Conservation (phyloP, 1,140 invertebrate genomes). For the Chymomyza costata region DNA sequence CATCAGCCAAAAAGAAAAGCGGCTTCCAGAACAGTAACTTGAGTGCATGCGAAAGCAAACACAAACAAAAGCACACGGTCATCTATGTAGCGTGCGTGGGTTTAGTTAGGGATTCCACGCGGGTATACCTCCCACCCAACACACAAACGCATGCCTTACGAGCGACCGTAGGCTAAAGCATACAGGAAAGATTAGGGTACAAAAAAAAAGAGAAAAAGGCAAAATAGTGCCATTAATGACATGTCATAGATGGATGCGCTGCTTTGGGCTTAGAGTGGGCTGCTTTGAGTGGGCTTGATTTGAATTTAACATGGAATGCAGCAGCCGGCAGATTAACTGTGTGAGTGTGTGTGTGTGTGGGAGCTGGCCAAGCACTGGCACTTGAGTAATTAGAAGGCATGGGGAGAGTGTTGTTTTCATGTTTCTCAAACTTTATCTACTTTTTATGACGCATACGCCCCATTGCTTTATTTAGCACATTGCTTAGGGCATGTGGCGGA, state of each 20-base stretch:
- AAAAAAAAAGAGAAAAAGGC: slow-evolving; percentile 18
- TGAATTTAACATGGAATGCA: too few species aligned
- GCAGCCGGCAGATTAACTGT: slow-evolving; percentile 29
- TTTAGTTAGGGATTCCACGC: background rate
- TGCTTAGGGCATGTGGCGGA: slow-evolving; percentile 26
- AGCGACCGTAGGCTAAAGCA: slow-evolving; percentile 31
- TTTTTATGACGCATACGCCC: slow-evolving; percentile 56
- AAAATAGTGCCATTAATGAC: slow-evolving; percentile 52
- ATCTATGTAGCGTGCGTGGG: slow-evolving; percentile 5
- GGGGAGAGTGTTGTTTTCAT: too few species aligned
- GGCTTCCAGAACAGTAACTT: slow-evolving; percentile 13
- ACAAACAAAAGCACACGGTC: too few species aligned
- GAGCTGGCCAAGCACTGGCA: slow-evolving; percentile 25
- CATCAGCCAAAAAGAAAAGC: slow-evolving; percentile 4
- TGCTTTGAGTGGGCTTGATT: slow-evolving; percentile 14
- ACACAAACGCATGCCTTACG: slow-evolving; percentile 25
- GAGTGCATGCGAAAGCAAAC: background rate
- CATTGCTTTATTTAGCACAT: slow-evolving; percentile 39
- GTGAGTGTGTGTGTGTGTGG: slow-evolving; percentile 42
- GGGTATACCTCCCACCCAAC: slow-evolving; percentile 11
- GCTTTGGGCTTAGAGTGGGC: slow-evolving; percentile 3
- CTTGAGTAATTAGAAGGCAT: background rate
- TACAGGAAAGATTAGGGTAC: slow-evolving; percentile 1
- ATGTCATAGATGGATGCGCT: slow-evolving; percentile 55
- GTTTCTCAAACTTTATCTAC: background rate